Conservation (phyloP, 2,113 vertebrate species). For the Chionodraco myersi region DNA sequence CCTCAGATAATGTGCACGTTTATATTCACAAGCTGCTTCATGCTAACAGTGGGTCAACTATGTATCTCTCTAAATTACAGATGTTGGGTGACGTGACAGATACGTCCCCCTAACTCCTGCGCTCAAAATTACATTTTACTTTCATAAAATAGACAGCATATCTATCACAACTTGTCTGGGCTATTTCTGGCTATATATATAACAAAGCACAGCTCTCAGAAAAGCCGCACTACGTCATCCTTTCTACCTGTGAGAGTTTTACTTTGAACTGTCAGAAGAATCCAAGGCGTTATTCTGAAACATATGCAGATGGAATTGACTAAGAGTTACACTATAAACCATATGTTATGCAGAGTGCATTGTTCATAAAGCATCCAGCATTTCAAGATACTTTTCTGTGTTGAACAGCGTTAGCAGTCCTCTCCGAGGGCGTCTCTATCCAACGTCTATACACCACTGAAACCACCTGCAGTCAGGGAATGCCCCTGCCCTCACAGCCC, state of each 20-base stretch:
- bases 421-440: neutral
- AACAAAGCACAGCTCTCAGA: neutral
- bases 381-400: neutral
- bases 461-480: too few species aligned
- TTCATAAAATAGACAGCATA: too few species aligned
- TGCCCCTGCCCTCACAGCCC: slow-evolving; percentile 22
- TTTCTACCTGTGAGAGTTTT: neutral
- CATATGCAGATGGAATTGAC: neutral
- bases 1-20: neutral
- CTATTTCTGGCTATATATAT: neutral
- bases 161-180: neutral
- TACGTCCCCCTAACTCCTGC: neutral
- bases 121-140: neutral
- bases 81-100: neutral
- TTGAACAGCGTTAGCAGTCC: neutral
- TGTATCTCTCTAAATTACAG: slow-evolving; percentile 11
- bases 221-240: neutral
- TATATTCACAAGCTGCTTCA: slow-evolving; percentile 18
- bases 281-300: too few species aligned
- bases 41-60: neutral
- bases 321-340: neutral
- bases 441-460: neutral
- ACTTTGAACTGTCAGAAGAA: neutral
- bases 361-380: neutral
- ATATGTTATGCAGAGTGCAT: neutral